Evolutionary conservation across 2,888 invertebrate genomes (phyloP), one percentile per base, ranked within the genome.

Genomic region (Macrosoma leucophasiata): DNA sequence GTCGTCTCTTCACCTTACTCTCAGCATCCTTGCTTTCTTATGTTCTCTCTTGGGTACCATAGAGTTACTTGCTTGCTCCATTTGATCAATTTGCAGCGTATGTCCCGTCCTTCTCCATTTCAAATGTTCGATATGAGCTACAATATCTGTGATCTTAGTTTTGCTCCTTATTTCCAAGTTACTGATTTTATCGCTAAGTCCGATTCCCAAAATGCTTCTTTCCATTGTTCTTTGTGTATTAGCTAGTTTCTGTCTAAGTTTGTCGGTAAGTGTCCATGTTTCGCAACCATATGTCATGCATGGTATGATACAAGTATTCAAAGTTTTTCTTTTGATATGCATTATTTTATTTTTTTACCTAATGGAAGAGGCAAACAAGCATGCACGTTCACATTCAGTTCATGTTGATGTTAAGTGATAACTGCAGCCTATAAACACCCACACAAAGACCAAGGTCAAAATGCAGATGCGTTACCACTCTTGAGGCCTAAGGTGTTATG

Each of bases 241-340:
- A 3, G 12, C 35, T n/a, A 35, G 35, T 25, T 14, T 19, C 4
- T 35, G 14, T 14, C 29, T 29, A n/a, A 23, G 35, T 4, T 20
- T 3, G 10, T 33, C 5, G 1, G 14, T 25, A 1, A 35, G 14
- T 9, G 41, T 12, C 29, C 35, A 35, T 14, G 36, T 33, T 36
- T 37, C 25, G 15, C 44, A 39, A 2, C 46, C 45, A 17, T 39
- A 45, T 2, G 39, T 43, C 4, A 43, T 20, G 8, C 33, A 39
- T 7, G 39, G 44, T 2, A 45, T 29, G 12, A 41, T 35, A 13
- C 43, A 45, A 10, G 41, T 41, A 11, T 43, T 30, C 10, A 41
- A 44, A 4, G 26, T 24, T 14, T 32, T 46, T 28, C 36, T 26
- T 30, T 42, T 47, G 1, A 30, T 23, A 5, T 4, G 1, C 6